Evolutionary conservation across 2,888 invertebrate species (phyloP).

Genomic region (Phyllotreta striolata): DNA sequence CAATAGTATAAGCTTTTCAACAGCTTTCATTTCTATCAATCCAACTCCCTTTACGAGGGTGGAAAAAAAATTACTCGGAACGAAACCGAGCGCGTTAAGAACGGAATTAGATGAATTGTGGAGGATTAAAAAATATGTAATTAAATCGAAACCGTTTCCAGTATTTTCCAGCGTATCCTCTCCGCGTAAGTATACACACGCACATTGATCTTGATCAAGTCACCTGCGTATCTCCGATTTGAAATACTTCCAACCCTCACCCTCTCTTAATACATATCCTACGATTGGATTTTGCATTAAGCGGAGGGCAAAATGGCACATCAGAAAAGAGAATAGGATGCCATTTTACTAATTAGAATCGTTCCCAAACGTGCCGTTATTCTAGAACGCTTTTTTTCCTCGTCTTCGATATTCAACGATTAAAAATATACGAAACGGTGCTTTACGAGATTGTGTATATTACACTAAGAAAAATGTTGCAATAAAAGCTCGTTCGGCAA

Average conservation of each 20-base stretch:
- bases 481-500: background rate
- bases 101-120: too few species aligned
- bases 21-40: too few species aligned
- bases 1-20: too few species aligned
- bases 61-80: too few species aligned
- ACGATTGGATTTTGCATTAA: conserved; percentile 51
- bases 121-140: too few species aligned
- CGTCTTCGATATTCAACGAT: conserved; percentile 49
- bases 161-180: background rate
- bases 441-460: conserved; percentile 18
- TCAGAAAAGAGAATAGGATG: conserved; percentile 49
- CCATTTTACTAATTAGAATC: conserved; percentile 55
- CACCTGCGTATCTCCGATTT: conserved; percentile 7
- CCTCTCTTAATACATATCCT: conserved; percentile 36
- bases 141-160: too few species aligned
- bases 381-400: conserved; percentile 47
- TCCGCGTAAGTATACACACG: background rate
- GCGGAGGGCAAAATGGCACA: conserved; percentile 42
- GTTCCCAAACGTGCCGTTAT: conserved; percentile 53
- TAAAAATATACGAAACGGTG: conserved; percentile 46
- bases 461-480: too few species aligned
- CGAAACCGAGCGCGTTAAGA: too few species aligned
- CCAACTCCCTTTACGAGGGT: too few species aligned
- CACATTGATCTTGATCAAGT: conserved; percentile 15
- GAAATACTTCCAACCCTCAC: conserved; percentile 2